Conservation (phyloP, 2,888 invertebrate genomes). For the Xanthia icteritia region DNA sequence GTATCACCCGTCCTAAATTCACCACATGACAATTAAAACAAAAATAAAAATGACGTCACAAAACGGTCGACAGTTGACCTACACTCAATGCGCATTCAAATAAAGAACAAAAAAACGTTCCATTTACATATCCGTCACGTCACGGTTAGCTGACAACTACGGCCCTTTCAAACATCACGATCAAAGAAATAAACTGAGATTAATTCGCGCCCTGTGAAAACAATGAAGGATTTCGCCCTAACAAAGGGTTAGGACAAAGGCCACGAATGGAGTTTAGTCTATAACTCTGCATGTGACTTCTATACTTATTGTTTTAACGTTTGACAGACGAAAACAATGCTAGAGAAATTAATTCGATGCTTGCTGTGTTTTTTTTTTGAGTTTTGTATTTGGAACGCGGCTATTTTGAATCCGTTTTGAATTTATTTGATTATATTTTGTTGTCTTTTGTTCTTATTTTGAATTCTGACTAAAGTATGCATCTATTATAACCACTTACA, state of each 20-base stretch:
- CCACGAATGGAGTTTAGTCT: conserved; percentile 80
- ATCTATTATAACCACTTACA: background rate
- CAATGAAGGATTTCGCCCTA: conserved; percentile 80
- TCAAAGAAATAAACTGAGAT: conserved; percentile 89
- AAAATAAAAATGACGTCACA: conserved; percentile 45
- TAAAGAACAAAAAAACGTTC: conserved; percentile 71
- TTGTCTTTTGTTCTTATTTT: conserved; percentile 8
- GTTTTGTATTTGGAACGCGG: conserved; percentile 57
- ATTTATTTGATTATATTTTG: conserved; percentile 11
- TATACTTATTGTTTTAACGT: conserved; percentile 84
- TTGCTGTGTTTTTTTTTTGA: conserved; percentile 61
- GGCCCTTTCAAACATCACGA: conserved; percentile 83
- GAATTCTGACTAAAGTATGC: background rate
- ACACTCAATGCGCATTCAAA: conserved; percentile 63
- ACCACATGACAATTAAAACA: conserved; percentile 20
- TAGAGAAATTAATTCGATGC: conserved; percentile 81
- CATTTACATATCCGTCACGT: conserved; percentile 85
- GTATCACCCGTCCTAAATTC: background rate
- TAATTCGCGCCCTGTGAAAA: conserved; percentile 87
- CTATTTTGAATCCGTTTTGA: conserved; percentile 26
- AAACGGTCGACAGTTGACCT: conserved; percentile 64
- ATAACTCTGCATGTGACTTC: conserved; percentile 90
- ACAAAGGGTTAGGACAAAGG: conserved; percentile 86
- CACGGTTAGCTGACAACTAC: conserved; percentile 79
- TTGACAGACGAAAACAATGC: conserved; percentile 85